Base-by-base conservation (phyloP, 1,140 invertebrate species). In the Periplaneta americana region DNA sequence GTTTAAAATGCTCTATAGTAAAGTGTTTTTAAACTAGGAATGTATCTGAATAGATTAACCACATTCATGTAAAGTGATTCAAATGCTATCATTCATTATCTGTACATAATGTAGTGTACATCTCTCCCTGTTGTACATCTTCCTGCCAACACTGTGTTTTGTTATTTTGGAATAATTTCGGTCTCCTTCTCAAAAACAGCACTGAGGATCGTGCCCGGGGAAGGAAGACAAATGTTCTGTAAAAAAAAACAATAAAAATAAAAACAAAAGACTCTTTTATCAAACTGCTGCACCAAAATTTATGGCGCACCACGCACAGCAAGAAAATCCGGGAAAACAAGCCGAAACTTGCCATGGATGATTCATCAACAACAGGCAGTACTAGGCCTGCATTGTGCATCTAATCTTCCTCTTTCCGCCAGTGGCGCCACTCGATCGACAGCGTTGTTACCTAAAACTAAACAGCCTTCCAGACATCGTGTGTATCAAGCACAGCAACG, bases 141-240 rank as follows among this genome's bases (percentile, higher is more conserved):
- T 35, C 80, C 48, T 80, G 74, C 48, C 80, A 80, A 80, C 31
- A 74, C 86, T 83, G 57, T 84, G 79, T 83, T 77, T 83, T 82
- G 82, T 84, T 85, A 87, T 90, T 88, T 89, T 88, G 88, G 90
- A 91, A 90, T 89, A 91, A 90, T 91, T 91, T 91, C 91, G 90
- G 92, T 93, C 92, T 92, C 92, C 93, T 94, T 93, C 93, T 93
- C 92, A 89, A 89, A 90, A 92, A 93, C 93, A 93, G 92, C 92
- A 93, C 91, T 83, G 75, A 84, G 76, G 75, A 82, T 84, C 84
- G 85, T 85, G 85, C 84, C 84, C 91, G 92, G 91, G 91, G 92
- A 93, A 93, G 92, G 92, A 85, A 89, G 91, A 89, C 88, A 37
- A 82, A 80, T 83, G 39, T 84, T 84, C 57, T 82, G 78, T 84